Percentiles rank a stretch among this genome's conserved stretches.
phyloP scores from a whole-genome alignment of 2,888 invertebrate species.

The Blastobasis lacticolella region DNA sequence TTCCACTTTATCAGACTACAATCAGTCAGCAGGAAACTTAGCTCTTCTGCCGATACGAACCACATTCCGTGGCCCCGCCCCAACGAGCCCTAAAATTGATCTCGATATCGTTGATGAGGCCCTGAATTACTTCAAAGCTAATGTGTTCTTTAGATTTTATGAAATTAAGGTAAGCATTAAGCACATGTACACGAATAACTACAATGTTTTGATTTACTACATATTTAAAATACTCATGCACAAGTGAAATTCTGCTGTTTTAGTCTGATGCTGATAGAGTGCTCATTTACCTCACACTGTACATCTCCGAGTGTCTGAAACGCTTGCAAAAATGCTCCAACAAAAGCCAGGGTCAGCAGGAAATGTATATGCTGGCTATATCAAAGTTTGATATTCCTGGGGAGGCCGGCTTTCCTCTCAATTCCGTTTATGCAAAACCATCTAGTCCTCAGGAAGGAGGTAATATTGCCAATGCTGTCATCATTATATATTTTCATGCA shows the following conservation, averaged over 20 bases:
- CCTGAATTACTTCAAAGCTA: conserved; percentile 97
- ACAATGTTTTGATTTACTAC: conserved; percentile 19
- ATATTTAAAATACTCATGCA: too few relatives aligned
- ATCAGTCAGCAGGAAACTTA: conserved; percentile 89
- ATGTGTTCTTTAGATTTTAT: conserved; percentile 98
- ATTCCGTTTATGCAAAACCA: conserved; percentile 95
- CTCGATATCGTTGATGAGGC: conserved; percentile 98
- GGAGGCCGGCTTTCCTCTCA: conserved; percentile 94
- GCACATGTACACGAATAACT: neutral
- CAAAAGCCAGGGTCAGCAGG: conserved; percentile 92
- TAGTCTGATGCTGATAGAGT: conserved; percentile 97
- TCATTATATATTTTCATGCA: too few relatives aligned
- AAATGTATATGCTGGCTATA: conserved; percentile 97
- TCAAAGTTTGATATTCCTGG: conserved; percentile 98
- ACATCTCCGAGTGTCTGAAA: conserved; percentile 98
- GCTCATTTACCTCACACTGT: conserved; percentile 96
- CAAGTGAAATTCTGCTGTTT: conserved; percentile 16
- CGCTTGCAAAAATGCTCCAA: conserved; percentile 92
- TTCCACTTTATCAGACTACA: conserved; percentile 86
- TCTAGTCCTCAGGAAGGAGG: conserved; percentile 85
- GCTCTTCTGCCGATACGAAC: conserved; percentile 94
- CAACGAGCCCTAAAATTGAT: conserved; percentile 77
- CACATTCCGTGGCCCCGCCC: conserved; percentile 94
- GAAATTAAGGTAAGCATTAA: conserved; percentile 91
- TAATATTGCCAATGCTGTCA: neutral